A percentile compares a stretch with the other conserved stretches of the same genome.
These are phyloP conservation scores for Chrysoperla carnea DNA, from an alignment of 1,140 invertebrate species.

Conservation along the genomic window DNA sequence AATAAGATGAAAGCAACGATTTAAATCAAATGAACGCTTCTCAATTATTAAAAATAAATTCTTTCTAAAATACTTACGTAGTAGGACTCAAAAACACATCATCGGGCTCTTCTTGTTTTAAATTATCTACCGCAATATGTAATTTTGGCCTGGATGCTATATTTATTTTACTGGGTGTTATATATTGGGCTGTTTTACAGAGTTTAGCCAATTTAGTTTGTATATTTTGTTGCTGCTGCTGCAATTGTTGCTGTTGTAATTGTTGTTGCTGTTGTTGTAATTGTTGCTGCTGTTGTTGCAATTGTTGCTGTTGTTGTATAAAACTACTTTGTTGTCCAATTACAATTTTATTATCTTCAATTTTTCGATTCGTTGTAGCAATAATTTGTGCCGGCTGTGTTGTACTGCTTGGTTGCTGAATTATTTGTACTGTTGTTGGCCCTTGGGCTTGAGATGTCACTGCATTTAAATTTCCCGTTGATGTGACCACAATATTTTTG, in stretches of 20 bases:
- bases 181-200: constrained; percentile 9
- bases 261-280: constrained; percentile 8
- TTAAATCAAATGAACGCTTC: too few species aligned
- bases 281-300: constrained; percentile 5
- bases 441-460: background rate
- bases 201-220: constrained; percentile 17
- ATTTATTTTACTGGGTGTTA: background rate
- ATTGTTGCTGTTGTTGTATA: constrained; percentile 1
- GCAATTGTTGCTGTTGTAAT: constrained; percentile 10
- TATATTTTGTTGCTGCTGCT: background rate
- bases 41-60: too few species aligned
- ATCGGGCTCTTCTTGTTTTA: constrained; percentile 37
- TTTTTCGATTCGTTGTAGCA: background rate
- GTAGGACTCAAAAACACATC: constrained; percentile 63
- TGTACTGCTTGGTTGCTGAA: constrained; percentile 3
- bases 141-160: constrained; percentile 8
- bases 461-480: constrained; percentile 18
- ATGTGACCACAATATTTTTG: constrained; percentile 30
- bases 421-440: background rate
- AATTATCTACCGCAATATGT: constrained; percentile 22
- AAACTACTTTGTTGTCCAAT: background rate
- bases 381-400: background rate
- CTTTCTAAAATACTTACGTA: constrained; percentile 26
- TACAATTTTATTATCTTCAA: constrained; percentile 4
- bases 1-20: too few species aligned